Conservation (phyloP, 2,113 vertebrate genomes). For the Pachycephala philippinensis region DNA sequence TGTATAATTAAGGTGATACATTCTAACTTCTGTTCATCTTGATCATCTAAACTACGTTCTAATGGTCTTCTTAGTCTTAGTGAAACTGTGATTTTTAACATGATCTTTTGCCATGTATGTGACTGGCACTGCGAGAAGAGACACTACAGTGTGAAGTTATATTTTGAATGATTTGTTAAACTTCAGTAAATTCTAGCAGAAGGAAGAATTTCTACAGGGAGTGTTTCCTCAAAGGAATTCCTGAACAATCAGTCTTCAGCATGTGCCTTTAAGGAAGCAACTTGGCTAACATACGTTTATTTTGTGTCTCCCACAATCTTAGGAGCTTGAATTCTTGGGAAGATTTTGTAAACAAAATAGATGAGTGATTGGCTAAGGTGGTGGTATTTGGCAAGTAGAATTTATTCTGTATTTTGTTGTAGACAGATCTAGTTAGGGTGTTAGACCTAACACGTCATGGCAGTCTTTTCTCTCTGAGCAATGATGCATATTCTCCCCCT, state of each 20-base stretch:
- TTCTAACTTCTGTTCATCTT: not conserved
- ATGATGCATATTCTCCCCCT: not conserved
- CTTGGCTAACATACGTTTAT: not conserved
- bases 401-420: not conserved
- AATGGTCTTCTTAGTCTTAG: not conserved
- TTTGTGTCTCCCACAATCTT: not conserved
- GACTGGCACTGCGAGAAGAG: not conserved
- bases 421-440: not conserved
- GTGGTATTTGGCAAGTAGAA: not conserved
- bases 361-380: not conserved
- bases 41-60: not conserved
- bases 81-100: not conserved
- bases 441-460: not conserved
- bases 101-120: not conserved
- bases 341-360: not conserved
- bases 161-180: not conserved
- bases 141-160: not conserved
- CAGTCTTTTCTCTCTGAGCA: not conserved
- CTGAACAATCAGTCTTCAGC: not conserved
- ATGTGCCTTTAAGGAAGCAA: not conserved
- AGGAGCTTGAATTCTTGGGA: not conserved
- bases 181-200: not conserved
- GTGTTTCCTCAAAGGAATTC: not conserved
- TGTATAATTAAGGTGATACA: not conserved
- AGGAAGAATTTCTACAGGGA: not conserved